These are phyloP conservation scores for Lonchura striata DNA, from an alignment of 2,113 vertebrate genomes.

Conservation along the genomic window DNA sequence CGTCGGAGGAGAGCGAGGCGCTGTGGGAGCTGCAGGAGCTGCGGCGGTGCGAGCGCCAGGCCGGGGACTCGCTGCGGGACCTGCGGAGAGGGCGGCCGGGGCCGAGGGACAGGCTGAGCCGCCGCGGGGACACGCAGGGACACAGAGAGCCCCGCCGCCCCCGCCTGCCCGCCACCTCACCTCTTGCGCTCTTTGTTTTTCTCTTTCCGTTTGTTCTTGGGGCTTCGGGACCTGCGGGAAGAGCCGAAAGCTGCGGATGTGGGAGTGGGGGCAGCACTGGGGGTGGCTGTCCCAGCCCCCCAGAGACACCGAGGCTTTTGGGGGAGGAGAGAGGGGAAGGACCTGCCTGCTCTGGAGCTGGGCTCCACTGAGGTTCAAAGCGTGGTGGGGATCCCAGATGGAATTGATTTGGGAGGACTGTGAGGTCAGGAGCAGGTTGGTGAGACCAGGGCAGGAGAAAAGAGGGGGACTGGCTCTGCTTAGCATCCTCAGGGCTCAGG, in stretches of 20 bases:
- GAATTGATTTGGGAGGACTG: background rate
- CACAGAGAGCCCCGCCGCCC: rapidly evolving
- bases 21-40: conserved; percentile 93
- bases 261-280: rapidly evolving
- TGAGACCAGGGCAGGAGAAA: background rate
- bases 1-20: conserved; percentile 84
- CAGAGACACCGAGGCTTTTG: background rate
- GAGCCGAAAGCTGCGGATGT: background rate
- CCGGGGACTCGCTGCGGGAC: conserved; percentile 84
- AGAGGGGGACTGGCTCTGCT: background rate
- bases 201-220: conserved; percentile 94
- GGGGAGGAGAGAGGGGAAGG: background rate
- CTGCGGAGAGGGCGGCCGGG: conserved; percentile 58
- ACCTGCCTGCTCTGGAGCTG: background rate
- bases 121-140: rapidly evolving
- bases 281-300: background rate
- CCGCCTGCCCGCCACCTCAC: conserved; percentile 63
- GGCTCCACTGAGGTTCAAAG: background rate
- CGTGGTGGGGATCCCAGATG: rapidly evolving
- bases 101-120: background rate
- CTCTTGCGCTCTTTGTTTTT: conserved; percentile 95
- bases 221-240: conserved; percentile 85
- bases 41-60: conserved; percentile 82
- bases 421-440: background rate
- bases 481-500: rapidly evolving